Base-by-base conservation (phyloP, 92 coral and sea anemone genomes). In the Isaurus tuberculatus region DNA sequence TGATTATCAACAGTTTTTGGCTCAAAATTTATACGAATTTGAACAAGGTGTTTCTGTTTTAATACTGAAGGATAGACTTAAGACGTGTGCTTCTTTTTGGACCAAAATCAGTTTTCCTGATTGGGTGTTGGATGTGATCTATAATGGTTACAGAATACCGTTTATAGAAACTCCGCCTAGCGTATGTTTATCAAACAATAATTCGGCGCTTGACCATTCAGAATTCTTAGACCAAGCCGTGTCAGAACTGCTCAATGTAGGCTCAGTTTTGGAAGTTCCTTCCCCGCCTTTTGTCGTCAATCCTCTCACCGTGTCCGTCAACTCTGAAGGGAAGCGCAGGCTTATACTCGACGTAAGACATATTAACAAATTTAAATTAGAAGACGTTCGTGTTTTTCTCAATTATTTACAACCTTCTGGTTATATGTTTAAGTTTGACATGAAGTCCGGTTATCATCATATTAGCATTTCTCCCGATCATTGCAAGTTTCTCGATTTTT, bases 401-500 rank as follows among this genome's bases (percentile, higher is more conserved):
- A 79, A 79, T 65, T 79, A 27, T 65, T 23, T 79, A 17, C 37
- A 58, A 30, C 57, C 55, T 65, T 37, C 65, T 53, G 85, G 85
- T 53, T 84, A 36, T 75, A 77, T 58, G 63, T 73, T 84, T 55
- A 84, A 84, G 46, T 84, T 84, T 74, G 70, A 73, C 53, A 53
- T 53, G 61, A 53, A 53, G 23, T 53, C n/a, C 17, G 61, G n/a
- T 16, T 2, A 58, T 20, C 65, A 58, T 58, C 29, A 58, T 58
- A 58, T 58, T 58, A 58, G 65, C 65, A 58, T 58, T 58, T 58
- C 65, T 20, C 37, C 25, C 83, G 30, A 57, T 26, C 51, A 33
- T 23, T 29, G 17, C 64, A 43, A 37, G 42, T 83, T 83, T 73
- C 51, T 44, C 79, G 65, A 29, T 83, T 65, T 83, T 46, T 83